Evolutionary conservation across 2,113 vertebrate species (phyloP), one percentile per base, ranked within the genome.

Genomic region (Alexandromys fortis): DNA sequence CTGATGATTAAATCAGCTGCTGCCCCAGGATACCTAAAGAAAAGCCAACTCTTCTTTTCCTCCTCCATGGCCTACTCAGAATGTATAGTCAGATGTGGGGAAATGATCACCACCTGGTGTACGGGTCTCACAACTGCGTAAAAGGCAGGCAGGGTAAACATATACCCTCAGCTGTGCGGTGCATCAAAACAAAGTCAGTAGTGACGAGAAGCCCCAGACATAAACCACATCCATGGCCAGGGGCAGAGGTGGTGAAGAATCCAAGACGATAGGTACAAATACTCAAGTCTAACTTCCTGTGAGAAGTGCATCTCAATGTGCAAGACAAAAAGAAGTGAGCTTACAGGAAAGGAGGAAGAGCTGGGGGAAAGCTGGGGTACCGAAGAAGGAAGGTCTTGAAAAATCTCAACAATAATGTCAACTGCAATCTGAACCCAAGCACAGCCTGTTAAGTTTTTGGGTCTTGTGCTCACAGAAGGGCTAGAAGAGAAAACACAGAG

Each of bases 51-150:
- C 68, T 90, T 26, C 22, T 72, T 49, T 49, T 38, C 30, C 75
- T 72, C 65, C 65, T 76, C 47, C 78, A 52, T 52, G 90, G 67
- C 91, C 65, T 8, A 93, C 65, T 73, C 65, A 90, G 75, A 77
- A 81, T n/a, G 16, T 8, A 10, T 4, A 5, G 79, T 67, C 73
- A 63, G 65, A 94, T 58, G 21, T 11, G 90, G 89, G 92, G 88
- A 86, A 90, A 90, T 92, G 95, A 94, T 72, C 72, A 97, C 96
- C 92, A 93, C 94, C 97, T 94, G 78, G 79, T 95, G 97, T 96
- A 82, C 26, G 3, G 91, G 49, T 22, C 88, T 96, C 91, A 88
- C 93, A 93, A 96, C 70, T 96, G 86, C 86, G 72, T 68, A 89
- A 6, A 63, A 12, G 26, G 52, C 8, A 61, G 38, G 49, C 78